These are phyloP conservation scores for Mus musculus DNA, from an alignment of 2,113 vertebrate genomes.

Conservation along the genomic window GRCm39 chr2:50559001-50559500, in stretches of 20 bases:
- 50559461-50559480: background rate
- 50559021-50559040: background rate
- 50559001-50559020: background rate
- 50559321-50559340: background rate
- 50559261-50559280: background rate
- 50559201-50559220: background rate
- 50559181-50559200: background rate
- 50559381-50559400: background rate
- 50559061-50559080: background rate
- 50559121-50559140: background rate
- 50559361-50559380: background rate
- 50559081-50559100: background rate
- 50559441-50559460: background rate
- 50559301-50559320: background rate
- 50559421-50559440: background rate
- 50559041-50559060: background rate
- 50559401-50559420: background rate
- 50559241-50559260: background rate
- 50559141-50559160: conserved; percentile 1
- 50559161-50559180: background rate
- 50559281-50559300: background rate
- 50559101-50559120: background rate
- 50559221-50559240: background rate
- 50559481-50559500: background rate
- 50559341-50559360: background rate